Evolutionary conservation across 2,113 vertebrate species (phyloP).

Genomic region (Chlorodrepanis virens): DNA sequence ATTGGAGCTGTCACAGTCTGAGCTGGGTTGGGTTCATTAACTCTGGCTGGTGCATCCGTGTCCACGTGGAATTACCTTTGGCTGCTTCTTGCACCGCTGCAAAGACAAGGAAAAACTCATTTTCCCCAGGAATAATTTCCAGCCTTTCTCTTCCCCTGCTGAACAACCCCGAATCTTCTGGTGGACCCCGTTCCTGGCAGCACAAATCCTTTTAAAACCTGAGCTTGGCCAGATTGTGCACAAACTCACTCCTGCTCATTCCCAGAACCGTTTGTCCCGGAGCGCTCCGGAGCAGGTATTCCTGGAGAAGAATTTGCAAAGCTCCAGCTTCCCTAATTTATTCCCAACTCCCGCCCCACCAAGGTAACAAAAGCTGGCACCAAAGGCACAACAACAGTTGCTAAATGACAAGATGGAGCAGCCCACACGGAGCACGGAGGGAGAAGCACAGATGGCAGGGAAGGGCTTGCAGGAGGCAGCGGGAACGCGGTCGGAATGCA

Average conservation of each 20-base stretch:
- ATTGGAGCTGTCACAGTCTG: neutral
- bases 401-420: slow-evolving; percentile 48
- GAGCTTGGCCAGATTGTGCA: neutral
- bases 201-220: neutral
- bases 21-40: neutral
- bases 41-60: rapidly evolving
- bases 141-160: neutral
- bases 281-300: neutral
- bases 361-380: slow-evolving; percentile 49
- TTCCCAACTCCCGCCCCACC: neutral
- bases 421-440: slow-evolving; percentile 11
- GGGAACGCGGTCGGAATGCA: neutral
- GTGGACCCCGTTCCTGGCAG: rapidly evolving
- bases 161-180: neutral
- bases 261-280: neutral
- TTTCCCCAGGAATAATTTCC: neutral
- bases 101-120: neutral
- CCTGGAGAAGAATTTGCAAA: neutral
- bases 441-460: slow-evolving; percentile 55
- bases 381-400: slow-evolving; percentile 23
- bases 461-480: slow-evolving; percentile 23
- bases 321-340: neutral
- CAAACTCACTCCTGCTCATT: neutral
- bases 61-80: rapidly evolving
- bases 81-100: too few species aligned